Conservation (phyloP, 2,113 vertebrate species). For the Petromus typicus region DNA sequence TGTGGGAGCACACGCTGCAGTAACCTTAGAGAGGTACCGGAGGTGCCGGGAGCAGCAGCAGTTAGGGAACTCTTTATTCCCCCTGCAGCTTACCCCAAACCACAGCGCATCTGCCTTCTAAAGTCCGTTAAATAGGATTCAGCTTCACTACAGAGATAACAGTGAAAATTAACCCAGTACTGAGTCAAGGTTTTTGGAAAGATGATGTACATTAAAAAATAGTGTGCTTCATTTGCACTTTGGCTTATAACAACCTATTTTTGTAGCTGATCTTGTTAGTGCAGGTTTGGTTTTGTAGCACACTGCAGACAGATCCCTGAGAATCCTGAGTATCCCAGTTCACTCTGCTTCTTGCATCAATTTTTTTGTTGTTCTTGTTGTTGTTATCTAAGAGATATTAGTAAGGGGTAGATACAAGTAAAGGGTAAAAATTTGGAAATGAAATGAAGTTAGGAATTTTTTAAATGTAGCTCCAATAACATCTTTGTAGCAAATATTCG, state of each 20-base stretch:
- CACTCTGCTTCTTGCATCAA: not conserved
- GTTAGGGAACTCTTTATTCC: not conserved
- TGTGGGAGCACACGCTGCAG: accelerated
- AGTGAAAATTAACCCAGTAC: not conserved
- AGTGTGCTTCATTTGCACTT: not conserved
- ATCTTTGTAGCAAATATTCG: not conserved
- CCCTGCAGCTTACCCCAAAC: accelerated
- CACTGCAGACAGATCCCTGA: accelerated
- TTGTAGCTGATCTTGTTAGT: accelerated
- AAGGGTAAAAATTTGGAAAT: not conserved
- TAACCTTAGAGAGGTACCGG: not conserved
- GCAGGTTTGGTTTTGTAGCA: not conserved
- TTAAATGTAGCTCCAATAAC: not conserved
- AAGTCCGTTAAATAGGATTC: not conserved
- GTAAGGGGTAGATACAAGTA: too few species aligned
- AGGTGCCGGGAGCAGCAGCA: too few species aligned
- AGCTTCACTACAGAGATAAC: not conserved
- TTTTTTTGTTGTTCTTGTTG: too few species aligned
- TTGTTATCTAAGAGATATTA: too few species aligned
- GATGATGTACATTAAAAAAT: not conserved
- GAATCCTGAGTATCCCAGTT: too few species aligned
- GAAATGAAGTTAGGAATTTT: not conserved
- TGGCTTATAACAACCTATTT: not conserved
- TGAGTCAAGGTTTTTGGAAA: not conserved
- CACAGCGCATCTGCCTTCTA: not conserved